phyloP scores from a whole-genome alignment of 2,797 vertebrate genomes.

The Chanos chanos region DNA sequence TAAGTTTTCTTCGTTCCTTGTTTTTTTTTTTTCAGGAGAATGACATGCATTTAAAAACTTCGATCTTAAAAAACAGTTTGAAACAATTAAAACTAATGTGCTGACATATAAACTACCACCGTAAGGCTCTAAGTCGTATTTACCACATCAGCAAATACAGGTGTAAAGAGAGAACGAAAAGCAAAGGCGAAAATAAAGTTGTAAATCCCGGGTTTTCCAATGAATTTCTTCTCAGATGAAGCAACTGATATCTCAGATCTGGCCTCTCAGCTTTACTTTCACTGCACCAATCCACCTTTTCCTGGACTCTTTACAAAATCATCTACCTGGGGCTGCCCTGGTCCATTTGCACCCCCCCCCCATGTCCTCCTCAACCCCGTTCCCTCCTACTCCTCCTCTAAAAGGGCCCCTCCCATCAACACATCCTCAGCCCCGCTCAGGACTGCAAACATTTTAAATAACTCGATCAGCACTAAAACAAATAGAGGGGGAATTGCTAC shows the following conservation, averaged over 20 bases:
- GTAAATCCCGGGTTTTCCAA: constrained; percentile 31
- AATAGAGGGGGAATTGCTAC: constrained; percentile 75
- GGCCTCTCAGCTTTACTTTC: constrained; percentile 38
- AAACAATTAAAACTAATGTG: too few species aligned
- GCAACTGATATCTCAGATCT: constrained; percentile 29
- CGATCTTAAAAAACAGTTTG: too few species aligned
- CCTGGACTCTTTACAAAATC: constrained; percentile 41
- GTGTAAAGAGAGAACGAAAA: constrained; percentile 26
- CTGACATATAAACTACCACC: too few species aligned
- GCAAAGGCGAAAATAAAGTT: constrained; percentile 22
- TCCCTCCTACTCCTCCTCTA: too few species aligned
- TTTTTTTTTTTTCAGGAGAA: too few species aligned
- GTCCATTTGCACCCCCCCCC: not conserved
- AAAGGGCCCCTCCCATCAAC: too few species aligned
- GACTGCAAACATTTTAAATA: constrained; percentile 71
- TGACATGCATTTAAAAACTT: too few species aligned
- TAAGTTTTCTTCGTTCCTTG: too few species aligned
- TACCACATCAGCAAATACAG: constrained; percentile 17
- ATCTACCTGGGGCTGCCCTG: constrained; percentile 40
- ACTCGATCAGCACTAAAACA: constrained; percentile 76
- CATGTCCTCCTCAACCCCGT: too few species aligned
- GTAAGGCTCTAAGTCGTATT: too few species aligned
- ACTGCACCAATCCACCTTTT: constrained; percentile 29
- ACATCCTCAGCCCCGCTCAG: constrained; percentile 48
- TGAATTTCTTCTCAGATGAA: constrained; percentile 42